Base-by-base conservation (phyloP, 2,888 invertebrate genomes). In the Mactromeris polynyma region DNA sequence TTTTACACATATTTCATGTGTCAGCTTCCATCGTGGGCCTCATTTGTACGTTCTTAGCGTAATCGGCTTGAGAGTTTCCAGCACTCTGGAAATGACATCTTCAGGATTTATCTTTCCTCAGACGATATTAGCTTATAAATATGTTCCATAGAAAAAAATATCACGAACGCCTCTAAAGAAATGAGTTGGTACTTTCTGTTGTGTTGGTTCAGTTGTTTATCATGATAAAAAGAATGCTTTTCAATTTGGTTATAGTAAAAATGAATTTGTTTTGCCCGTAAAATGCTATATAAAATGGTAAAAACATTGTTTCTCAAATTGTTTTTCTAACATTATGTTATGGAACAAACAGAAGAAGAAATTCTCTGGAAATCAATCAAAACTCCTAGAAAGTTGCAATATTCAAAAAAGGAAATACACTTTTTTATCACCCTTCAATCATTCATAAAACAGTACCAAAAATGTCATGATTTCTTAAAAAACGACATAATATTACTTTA, bases 21-120 rank as follows among this genome's bases (percentile, higher is more conserved):
- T 89, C 89, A 86, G 89, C 90, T 93, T 93, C 91, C 90, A 51
- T 89, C 58, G 58, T 91, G 93, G 89, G 93, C 91, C 93, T 93
- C 94, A 94, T 93, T 92, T 92, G 92, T 93, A 83, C 77, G 31
- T 84, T 83, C 91, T 91, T 91, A 91, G 89, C 77, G 85, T 91
- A 91, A 91, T 87, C 91, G 86, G 79, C 87, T 82, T 85, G 77
- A 40, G 73, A 82, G 51, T 85, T 78, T 84, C 85, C 19, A 64
- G 58, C 58, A 58, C 83, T 64, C 87, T 91, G 89, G 73, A 81
- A 79, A 58, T 91, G 91, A 91, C 86, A 81, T 90, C 78, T 78
- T 36, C 21, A 26, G 54, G 78, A 77, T 77, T 84, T 46, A 36
- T 51, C 46, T 77, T 38, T 31, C 77, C 77, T 90, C 79, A 87